These are phyloP conservation scores for Eristalinus aeneus DNA, from an alignment of 2,888 invertebrate species.

Conservation along the genomic window DNA sequence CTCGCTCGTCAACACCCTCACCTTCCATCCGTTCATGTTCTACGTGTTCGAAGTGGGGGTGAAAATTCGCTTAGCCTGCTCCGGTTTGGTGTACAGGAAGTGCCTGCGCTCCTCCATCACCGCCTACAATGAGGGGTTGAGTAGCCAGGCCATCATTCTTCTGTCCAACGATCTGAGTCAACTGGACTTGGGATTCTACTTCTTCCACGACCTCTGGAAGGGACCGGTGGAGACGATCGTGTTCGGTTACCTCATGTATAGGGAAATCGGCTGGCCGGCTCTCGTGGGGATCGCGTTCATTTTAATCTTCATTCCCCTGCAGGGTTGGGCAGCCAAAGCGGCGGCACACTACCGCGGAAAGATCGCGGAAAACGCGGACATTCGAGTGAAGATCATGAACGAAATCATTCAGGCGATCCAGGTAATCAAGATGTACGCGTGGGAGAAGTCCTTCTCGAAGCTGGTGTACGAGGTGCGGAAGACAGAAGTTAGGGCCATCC, in stretches of 20 bases:
- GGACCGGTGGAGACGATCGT: constrained; percentile 86
- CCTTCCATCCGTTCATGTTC: constrained; percentile 89
- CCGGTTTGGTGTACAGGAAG: constrained; percentile 88
- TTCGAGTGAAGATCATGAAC: constrained; percentile 93
- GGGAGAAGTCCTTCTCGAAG: constrained; percentile 90
- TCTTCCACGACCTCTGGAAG: constrained; percentile 95
- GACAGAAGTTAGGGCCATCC: constrained; percentile 86
- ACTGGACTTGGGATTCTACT: constrained; percentile 94
- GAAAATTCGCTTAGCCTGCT: constrained; percentile 86
- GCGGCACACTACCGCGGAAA: constrained; percentile 85
- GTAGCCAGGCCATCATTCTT: constrained; percentile 90
- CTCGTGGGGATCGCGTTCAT: constrained; percentile 87
- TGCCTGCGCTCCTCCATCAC: constrained; percentile 87
- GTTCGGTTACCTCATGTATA: constrained; percentile 82
- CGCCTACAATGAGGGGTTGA: constrained; percentile 91
- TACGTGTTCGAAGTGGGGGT: constrained; percentile 86
- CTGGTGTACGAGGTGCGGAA: constrained; percentile 88
- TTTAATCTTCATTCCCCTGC: constrained; percentile 87
- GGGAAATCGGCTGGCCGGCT: constrained; percentile 85
- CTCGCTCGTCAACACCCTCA: constrained; percentile 82
- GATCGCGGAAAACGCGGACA: constrained; percentile 91
- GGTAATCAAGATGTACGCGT: constrained; percentile 94
- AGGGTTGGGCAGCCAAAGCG: constrained; percentile 87
- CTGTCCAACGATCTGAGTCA: constrained; percentile 96
- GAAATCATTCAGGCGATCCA: constrained; percentile 92